A percentile compares a stretch with the other conserved stretches of the same genome.
phyloP scores from a whole-genome alignment of 1,140 invertebrate species.

The Euura lappo region DNA sequence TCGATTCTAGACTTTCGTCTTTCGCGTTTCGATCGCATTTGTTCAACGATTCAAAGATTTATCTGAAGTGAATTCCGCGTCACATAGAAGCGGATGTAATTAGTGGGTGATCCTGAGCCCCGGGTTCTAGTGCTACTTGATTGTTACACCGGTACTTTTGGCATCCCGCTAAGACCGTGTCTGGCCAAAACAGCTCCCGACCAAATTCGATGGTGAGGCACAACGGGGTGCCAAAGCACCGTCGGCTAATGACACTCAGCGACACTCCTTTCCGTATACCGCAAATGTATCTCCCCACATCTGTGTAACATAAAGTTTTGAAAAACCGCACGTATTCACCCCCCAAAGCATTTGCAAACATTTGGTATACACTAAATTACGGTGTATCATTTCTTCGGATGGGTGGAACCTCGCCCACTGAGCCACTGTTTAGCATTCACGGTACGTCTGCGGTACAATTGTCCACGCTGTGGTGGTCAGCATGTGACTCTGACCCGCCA shows the following conservation, averaged over 20 bases:
- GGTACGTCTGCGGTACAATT: not conserved
- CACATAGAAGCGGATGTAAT: too few relatives aligned
- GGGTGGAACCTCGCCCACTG: too few relatives aligned
- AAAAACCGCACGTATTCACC: constrained; percentile 33
- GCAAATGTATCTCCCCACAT: constrained; percentile 26
- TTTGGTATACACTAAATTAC: constrained; percentile 24
- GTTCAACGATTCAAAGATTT: too few relatives aligned
- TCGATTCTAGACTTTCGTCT: too few relatives aligned
- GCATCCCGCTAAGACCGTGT: not conserved
- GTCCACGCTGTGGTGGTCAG: not conserved
- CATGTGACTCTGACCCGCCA: not conserved
- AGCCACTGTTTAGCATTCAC: too few relatives aligned
- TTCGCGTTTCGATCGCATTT: too few relatives aligned
- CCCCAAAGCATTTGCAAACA: constrained; percentile 32
- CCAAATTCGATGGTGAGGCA: not conserved
- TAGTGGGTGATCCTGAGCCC: too few relatives aligned
- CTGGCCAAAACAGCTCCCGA: constrained; percentile 8
- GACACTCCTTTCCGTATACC: constrained; percentile 32
- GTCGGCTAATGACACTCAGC: constrained; percentile 45
- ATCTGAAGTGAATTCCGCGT: too few relatives aligned
- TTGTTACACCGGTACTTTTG: not conserved
- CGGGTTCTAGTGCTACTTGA: too few relatives aligned
- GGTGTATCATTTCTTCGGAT: constrained; percentile 20
- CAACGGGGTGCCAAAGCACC: constrained; percentile 36
- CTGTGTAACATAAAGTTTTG: constrained; percentile 27